phyloP scores from a whole-genome alignment of 2,888 invertebrate species.

The Macrophya annulata region DNA sequence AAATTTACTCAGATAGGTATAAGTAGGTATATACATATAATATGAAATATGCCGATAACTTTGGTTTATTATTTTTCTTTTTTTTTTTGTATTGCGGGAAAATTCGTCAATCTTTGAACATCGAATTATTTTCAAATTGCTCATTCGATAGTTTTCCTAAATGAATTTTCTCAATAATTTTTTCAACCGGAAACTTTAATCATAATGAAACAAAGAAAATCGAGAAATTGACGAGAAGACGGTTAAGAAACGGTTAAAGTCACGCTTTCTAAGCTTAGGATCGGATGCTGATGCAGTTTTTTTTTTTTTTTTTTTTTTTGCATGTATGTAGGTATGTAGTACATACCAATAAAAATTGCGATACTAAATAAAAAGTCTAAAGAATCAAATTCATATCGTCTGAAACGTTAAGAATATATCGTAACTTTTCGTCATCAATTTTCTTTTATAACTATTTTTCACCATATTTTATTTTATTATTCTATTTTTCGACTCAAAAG shows the following conservation, averaged over 20 bases:
- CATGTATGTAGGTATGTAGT: background rate
- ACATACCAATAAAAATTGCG: background rate
- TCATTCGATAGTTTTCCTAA: background rate
- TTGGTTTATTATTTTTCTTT: background rate
- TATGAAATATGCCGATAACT: background rate
- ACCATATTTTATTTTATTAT: background rate
- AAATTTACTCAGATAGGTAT: background rate
- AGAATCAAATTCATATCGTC: background rate
- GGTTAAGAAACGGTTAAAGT: conserved; percentile 57
- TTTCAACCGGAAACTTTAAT: conserved; percentile 48
- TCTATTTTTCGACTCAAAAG: background rate
- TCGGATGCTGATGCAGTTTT: conserved; percentile 23
- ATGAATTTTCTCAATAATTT: background rate
- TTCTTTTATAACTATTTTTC: background rate
- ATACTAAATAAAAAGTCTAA: background rate
- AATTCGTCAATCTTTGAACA: background rate
- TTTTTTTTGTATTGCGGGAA: background rate
- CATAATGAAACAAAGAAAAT: conserved; percentile 58
- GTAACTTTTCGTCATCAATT: background rate
- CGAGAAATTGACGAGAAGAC: conserved; percentile 26
- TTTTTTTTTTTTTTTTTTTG: background rate
- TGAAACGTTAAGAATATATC: background rate
- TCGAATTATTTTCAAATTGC: background rate
- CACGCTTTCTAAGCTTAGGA: conserved; percentile 66
- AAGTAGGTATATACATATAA: background rate